Evolutionary conservation across 2,888 invertebrate species (phyloP).

Genomic region (Mesochorus sp.): DNA sequence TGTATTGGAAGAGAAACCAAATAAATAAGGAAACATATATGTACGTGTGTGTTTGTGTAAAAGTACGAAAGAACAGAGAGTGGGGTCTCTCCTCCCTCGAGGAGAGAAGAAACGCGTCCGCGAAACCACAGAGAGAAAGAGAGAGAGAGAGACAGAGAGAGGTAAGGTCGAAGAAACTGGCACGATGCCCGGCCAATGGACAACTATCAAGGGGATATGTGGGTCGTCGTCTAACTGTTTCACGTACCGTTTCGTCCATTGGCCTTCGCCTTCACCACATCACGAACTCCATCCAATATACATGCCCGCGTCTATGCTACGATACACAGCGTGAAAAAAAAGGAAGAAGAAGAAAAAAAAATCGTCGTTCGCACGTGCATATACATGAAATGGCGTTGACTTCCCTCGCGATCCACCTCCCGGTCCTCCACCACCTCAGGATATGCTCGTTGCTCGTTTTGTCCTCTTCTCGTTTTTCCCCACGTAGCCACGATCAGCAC

Average conservation of each 20-base stretch:
- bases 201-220: slow-evolving; percentile 75
- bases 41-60: no score
- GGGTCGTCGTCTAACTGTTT: slow-evolving; percentile 82
- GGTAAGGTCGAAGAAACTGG: slow-evolving; percentile 75
- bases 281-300: slow-evolving; percentile 60
- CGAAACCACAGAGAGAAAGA: neutral
- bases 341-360: no score
- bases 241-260: slow-evolving; percentile 79
- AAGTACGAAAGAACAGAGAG: slow-evolving; percentile 26
- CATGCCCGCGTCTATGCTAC: slow-evolving; percentile 28
- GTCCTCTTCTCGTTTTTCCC: slow-evolving; percentile 16
- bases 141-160: neutral
- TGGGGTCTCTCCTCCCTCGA: slow-evolving; percentile 15
- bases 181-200: slow-evolving; percentile 78
- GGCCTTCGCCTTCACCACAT: slow-evolving; percentile 65
- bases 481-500: slow-evolving; percentile 12
- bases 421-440: no score
- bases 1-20: slow-evolving; percentile 1
- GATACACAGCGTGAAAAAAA: slow-evolving; percentile 23
- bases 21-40: neutral
- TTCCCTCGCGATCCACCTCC: no score
- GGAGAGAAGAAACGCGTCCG: neutral
- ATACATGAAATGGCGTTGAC: no score
- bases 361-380: no score
- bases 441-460: neutral